Evolutionary conservation across 2,797 vertebrate species (phyloP), one percentile per base, ranked within the genome.

Genomic region (Rhinichthys osculus): DNA sequence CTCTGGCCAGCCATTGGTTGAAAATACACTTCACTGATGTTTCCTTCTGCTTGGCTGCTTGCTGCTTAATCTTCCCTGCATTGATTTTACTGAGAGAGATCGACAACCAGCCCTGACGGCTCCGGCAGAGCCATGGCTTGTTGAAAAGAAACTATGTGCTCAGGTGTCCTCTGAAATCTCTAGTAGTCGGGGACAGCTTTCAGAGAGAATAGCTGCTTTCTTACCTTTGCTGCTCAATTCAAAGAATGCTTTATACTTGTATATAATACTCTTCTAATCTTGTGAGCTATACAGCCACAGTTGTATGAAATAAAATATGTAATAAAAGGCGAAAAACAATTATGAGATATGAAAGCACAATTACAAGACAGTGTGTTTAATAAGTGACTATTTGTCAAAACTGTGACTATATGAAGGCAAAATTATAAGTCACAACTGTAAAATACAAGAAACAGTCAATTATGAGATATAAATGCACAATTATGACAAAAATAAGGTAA

Each of bases 1-100:
- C 76, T 69, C 52, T 40, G 35, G 64, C 84, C 70, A 85, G 80
- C 81, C 69, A 67, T 47, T 74, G 40, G 52, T 89, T 67, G 82
- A 85, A 85, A 85, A 89, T 91, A 88, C 79, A 82, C 87, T 85
- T 80, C 79, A 86, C 88, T 77, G 83, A 89, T 67, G 88, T 85
- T 84, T 89, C 76, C 70, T 87, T 89, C 84, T 72, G 83, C 85
- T 82, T 40, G 85, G 82, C 77, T 77, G 86, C 83, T 59, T 78
- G 79, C 87, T 73, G 80, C 88, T 88, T 87, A 90, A 91, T 90
- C 88, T 87, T 81, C 84, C 83, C 74, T 54, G 16, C 74, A 90
- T 91, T 84, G 90, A 90, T 89, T 85, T 80, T 64, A 73, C 17
- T 11, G 38, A 73, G 80, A 42, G 59, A 87, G 83, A 89, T 89